phyloP scores from a whole-genome alignment of 2,888 invertebrate species.

The Xanthia togata region DNA sequence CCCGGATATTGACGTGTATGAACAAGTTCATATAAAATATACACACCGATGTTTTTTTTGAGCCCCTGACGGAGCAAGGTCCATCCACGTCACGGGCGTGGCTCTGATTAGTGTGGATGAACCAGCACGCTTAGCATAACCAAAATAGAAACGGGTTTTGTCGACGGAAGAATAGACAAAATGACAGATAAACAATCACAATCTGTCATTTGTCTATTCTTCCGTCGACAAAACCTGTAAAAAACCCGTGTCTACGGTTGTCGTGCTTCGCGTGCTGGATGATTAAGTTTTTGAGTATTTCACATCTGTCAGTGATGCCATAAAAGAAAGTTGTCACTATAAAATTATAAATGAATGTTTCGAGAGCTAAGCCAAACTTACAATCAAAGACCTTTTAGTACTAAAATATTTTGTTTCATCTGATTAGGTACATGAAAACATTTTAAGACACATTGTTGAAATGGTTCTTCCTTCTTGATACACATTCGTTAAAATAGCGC shows the following conservation, averaged over 20 bases:
- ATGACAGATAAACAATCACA: no score
- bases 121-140: no score
- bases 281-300: neutral
- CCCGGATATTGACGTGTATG: no score
- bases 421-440: neutral
- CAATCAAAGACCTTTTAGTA: neutral
- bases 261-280: no score
- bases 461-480: constrained; percentile 1
- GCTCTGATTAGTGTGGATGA: no score
- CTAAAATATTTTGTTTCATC: neutral
- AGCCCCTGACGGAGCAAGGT: neutral
- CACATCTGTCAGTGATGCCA: neutral
- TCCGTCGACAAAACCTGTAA: no score
- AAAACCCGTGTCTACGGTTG: no score
- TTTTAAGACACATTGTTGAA: neutral
- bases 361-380: neutral
- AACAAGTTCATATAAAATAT: neutral
- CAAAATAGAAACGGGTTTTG: no score
- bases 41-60: neutral
- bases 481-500: constrained; percentile 5
- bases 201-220: no score
- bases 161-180: no score
- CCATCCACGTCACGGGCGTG: no score
- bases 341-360: neutral
- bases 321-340: neutral